These are phyloP conservation scores for Nephrotoma guestfalica DNA, from an alignment of 2,888 invertebrate species.

Conservation along the genomic window DNA sequence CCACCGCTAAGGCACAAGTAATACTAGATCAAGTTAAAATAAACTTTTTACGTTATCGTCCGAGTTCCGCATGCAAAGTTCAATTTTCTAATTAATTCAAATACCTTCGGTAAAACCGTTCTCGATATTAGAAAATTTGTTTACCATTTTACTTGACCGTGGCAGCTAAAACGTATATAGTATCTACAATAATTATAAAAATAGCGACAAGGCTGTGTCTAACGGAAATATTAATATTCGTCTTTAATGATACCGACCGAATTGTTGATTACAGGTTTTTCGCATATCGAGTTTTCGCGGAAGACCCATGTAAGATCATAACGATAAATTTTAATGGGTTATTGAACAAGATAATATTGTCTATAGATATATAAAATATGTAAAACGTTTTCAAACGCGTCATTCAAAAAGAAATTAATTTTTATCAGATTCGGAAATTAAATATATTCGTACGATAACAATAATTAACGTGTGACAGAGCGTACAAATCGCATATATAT, in stretches of 20 bases:
- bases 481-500: neutral
- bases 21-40: too few relatives aligned
- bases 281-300: neutral
- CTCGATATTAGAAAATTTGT: too few relatives aligned
- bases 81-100: too few relatives aligned
- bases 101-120: too few relatives aligned
- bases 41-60: too few relatives aligned
- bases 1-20: too few relatives aligned
- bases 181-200: neutral
- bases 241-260: neutral
- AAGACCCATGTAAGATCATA: neutral
- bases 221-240: neutral
- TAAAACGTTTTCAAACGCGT: neutral
- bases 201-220: neutral
- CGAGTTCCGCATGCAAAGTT: too few relatives aligned
- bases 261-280: neutral
- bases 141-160: neutral
- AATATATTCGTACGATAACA: neutral
- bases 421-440: neutral
- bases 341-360: neutral
- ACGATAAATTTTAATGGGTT: neutral
- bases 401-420: neutral
- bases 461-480: neutral
- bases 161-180: neutral
- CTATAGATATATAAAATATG: neutral